Conservation (phyloP, 2,113 vertebrate species). For the Xenopus borealis region DNA sequence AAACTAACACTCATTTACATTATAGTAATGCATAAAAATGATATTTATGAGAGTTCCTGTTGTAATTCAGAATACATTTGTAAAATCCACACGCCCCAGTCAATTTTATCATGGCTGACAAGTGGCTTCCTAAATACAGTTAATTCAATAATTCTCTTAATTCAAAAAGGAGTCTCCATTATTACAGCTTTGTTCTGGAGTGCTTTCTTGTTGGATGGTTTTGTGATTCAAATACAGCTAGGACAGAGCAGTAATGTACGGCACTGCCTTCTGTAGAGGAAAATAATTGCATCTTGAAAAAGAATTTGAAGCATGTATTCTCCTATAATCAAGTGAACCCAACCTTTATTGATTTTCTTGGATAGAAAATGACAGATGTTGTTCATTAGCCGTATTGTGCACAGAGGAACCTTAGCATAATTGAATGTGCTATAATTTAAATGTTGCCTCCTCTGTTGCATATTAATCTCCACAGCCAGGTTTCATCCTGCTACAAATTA, state of each 20-base stretch:
- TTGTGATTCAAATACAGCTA: slow-evolving; percentile 10
- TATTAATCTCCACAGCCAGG: slow-evolving; percentile 30
- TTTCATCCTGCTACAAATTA: slow-evolving; percentile 14
- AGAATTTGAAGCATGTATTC: slow-evolving; percentile 27
- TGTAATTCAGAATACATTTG: too few relatives aligned
- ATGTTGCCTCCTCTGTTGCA: slow-evolving; percentile 39
- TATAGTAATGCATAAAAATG: too few relatives aligned
- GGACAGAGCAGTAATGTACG: slow-evolving; percentile 21
- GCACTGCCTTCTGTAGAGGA: slow-evolving; percentile 22
- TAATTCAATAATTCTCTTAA: slow-evolving; percentile 27
- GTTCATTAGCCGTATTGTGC: slow-evolving; percentile 43
- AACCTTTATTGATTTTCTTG: slow-evolving; percentile 45
- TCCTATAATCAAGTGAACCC: slow-evolving; percentile 43
- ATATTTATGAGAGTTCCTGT: too few relatives aligned
- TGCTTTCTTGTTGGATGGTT: slow-evolving; percentile 17
- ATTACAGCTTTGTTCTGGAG: slow-evolving; percentile 23
- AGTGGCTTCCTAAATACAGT: slow-evolving; percentile 19
- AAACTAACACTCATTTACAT: too few relatives aligned
- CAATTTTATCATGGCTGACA: not conserved
- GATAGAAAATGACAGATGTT: slow-evolving; percentile 47
- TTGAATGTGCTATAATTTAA: slow-evolving; percentile 46
- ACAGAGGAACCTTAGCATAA: slow-evolving; percentile 41
- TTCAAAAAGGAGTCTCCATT: slow-evolving; percentile 14
- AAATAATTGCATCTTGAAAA: slow-evolving; percentile 29
- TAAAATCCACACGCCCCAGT: too few relatives aligned